Percentiles rank a stretch among this genome's conserved stretches.
phyloP scores from a whole-genome alignment of 2,797 vertebrate genomes.

The Chaetophractus vellerosus region DNA sequence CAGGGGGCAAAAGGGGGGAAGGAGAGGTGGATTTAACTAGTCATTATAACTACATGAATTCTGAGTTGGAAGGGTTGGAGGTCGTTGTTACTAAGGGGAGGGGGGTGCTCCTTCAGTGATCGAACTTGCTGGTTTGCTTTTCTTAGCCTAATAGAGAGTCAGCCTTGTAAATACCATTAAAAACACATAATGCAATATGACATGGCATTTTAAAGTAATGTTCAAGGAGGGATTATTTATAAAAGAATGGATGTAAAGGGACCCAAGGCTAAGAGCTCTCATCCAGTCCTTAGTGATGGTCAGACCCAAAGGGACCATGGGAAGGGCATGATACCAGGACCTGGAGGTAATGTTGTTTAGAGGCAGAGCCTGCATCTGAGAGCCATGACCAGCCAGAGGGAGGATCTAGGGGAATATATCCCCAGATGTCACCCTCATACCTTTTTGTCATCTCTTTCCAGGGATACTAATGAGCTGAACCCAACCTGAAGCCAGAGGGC shows the following conservation, averaged over 20 bases:
- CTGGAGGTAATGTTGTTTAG: neutral
- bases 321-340: neutral
- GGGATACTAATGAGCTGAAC: neutral
- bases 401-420: neutral
- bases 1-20: neutral
- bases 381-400: neutral
- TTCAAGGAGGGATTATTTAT: neutral
- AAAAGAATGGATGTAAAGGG: neutral
- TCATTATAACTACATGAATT: neutral
- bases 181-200: neutral
- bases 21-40: conserved; percentile 15
- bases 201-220: neutral
- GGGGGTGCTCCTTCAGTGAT: too few relatives aligned
- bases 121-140: neutral
- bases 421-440: neutral
- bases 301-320: neutral
- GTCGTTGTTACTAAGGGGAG: neutral
- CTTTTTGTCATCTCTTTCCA: neutral
- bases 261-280: neutral
- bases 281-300: neutral
- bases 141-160: neutral
- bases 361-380: neutral
- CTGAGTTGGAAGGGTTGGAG: neutral
- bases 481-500: neutral
- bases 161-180: conserved; percentile 15